phyloP scores from a whole-genome alignment of 1,140 invertebrate species.

The Planococcus citri region DNA sequence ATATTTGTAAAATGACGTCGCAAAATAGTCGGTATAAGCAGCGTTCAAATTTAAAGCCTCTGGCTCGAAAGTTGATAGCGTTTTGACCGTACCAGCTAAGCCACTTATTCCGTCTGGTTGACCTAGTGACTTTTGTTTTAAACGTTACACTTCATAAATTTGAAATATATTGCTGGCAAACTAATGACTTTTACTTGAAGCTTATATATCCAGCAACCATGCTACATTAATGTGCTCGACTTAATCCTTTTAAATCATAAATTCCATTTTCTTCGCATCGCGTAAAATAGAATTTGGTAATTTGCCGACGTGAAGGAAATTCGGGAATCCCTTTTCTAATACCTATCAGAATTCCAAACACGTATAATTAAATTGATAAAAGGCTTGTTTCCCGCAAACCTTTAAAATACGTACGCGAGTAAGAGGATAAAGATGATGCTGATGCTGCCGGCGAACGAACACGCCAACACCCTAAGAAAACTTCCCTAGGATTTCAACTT shows the following conservation, averaged over 20 bases:
- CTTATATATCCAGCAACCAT: not conserved
- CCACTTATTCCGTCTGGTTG: conserved; percentile 1
- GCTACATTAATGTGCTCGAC: conserved; percentile 2
- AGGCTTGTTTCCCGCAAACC: not conserved
- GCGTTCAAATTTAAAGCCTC: not conserved
- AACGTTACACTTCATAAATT: conserved; percentile 7
- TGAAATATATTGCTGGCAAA: not conserved
- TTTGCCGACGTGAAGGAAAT: conserved; percentile 6
- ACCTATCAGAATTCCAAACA: conserved; percentile 6
- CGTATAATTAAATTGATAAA: conserved; percentile 8
- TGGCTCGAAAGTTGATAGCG: not conserved
- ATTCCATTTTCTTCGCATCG: conserved; percentile 1
- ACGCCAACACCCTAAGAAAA: too few species aligned
- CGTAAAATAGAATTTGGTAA: conserved; percentile 7
- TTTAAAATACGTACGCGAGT: too few species aligned
- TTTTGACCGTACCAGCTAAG: not conserved
- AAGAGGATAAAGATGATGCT: conserved; percentile 3
- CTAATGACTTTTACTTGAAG: conserved; percentile 1
- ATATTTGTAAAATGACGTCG: too few species aligned
- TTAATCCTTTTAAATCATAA: conserved; percentile 8
- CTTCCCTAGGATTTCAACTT: not conserved
- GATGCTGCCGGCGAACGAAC: not conserved
- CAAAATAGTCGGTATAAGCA: not conserved
- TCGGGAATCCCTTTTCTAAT: conserved; percentile 1
- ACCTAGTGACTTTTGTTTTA: conserved; percentile 7